phyloP scores from a whole-genome alignment of 2,113 vertebrate genomes.

The Cettia cetti region DNA sequence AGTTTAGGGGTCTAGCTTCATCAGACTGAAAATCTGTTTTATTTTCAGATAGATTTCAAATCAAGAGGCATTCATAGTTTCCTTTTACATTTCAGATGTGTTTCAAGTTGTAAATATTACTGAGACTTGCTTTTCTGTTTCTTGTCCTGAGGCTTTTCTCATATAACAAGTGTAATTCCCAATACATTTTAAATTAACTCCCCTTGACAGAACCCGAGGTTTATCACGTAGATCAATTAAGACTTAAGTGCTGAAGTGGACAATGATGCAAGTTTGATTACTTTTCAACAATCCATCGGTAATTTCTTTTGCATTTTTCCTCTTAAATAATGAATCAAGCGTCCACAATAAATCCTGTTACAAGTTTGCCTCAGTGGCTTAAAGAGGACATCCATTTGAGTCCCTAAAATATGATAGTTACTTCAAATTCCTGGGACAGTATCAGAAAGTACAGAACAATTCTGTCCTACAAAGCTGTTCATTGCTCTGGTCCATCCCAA shows the following conservation, averaged over 20 bases:
- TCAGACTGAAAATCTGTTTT: slow-evolving; percentile 11
- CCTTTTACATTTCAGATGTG: slow-evolving; percentile 39
- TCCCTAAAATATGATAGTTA: not conserved
- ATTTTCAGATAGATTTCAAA: slow-evolving; percentile 46
- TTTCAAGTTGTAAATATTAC: slow-evolving; percentile 39
- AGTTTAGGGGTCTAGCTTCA: not conserved
- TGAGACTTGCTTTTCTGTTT: not conserved
- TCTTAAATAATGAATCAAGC: not conserved
- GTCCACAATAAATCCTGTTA: not conserved
- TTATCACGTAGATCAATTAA: slow-evolving; percentile 24
- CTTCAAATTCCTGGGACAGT: not conserved
- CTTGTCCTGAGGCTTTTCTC: not conserved
- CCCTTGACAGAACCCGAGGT: not conserved
- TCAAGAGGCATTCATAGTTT: not conserved
- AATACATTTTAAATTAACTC: slow-evolving; percentile 9
- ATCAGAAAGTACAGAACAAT: not conserved
- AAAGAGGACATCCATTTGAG: not conserved
- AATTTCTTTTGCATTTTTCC: not conserved
- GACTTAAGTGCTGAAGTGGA: not conserved
- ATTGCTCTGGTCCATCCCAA: fast-evolving
- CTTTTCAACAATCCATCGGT: not conserved
- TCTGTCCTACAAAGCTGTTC: not conserved
- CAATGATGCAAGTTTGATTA: not conserved
- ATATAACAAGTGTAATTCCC: not conserved
- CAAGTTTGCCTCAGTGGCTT: not conserved